Evolutionary conservation across 1,140 invertebrate genomes (phyloP), one percentile per base, ranked within the genome.

Genomic region (Drosophila chauvacae): DNA sequence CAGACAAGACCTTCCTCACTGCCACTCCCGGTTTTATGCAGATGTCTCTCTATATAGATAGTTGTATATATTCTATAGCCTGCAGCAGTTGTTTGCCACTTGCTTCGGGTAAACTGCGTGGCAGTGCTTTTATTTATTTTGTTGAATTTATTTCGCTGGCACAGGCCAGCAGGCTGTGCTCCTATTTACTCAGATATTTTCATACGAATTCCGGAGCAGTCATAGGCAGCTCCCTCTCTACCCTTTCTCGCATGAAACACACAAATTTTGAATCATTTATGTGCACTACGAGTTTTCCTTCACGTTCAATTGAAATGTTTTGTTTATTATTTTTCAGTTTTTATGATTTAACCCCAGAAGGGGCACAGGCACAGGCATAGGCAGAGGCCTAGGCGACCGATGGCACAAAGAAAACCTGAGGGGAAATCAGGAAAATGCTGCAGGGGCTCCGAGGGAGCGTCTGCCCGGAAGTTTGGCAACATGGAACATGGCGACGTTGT

Each of bases 261-360:
- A 55, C 39, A 55, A 55, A 77, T 70, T 80, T 73, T 80, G 77
- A 83, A 63, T 87, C 77, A 77, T 77, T 88, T 88, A 84, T 90
- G 85, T 75, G 62, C 77, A 44, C 47, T 84, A 88, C 84, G 85
- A 80, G 85, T 87, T 88, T 88, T 90, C 64, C 85, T 88, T 90
- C 85, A 88, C 85, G 85, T 90, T 88, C 85, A 90, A 88, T 88
- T 88, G 85, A 88, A 90, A 62, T 68, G 73, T 81, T 85, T 88
- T 88, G 85, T 88, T 88, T 88, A 88, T 88, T 88, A 88, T 88
- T 88, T 88, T 90, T 68, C 69, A 85, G 62, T 88, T 85, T 88
- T 85, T 88, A 88, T 88, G 85, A 90, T 88, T 88, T 90, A 85
- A 88, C 85, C 85, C 85, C 85, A 88, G 48, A 72, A 30, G 59